These are phyloP conservation scores for Andricus quercusramuli DNA, from an alignment of 2,888 invertebrate species.

Conservation along the genomic window DNA sequence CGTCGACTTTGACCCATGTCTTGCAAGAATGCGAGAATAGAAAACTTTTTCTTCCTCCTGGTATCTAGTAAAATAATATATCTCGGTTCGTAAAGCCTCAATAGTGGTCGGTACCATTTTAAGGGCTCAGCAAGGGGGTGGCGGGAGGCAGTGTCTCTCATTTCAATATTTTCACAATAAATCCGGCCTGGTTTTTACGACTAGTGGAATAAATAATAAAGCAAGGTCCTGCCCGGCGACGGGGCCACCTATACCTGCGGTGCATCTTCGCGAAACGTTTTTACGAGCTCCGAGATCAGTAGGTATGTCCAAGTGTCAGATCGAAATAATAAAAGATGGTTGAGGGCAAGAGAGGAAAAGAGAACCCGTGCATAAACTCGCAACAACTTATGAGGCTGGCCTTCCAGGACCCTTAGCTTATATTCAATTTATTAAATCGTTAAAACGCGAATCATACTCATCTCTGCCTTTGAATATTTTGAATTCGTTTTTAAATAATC, in stretches of 20 bases:
- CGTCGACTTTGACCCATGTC: constrained; percentile 1
- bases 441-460: constrained; percentile 26
- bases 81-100: constrained; percentile 62
- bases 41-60: constrained; percentile 23
- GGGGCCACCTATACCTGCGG: constrained; percentile 49
- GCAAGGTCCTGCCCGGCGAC: constrained; percentile 44
- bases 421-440: constrained; percentile 40
- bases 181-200: constrained; percentile 72
- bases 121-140: constrained; percentile 19
- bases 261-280: constrained; percentile 52
- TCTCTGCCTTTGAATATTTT: background rate
- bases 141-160: constrained; percentile 64
- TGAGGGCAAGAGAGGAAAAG: constrained; percentile 45
- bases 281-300: constrained; percentile 56
- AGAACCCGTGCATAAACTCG: constrained; percentile 52
- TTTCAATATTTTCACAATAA: constrained; percentile 76
- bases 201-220: constrained; percentile 72
- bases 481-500: background rate
- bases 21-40: constrained; percentile 15
- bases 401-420: background rate
- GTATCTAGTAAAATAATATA: constrained; percentile 56
- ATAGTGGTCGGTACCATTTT: constrained; percentile 50
- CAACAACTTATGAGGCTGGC: constrained; percentile 52
- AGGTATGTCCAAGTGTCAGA: constrained; percentile 56
- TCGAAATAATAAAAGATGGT: constrained; percentile 53